phyloP scores from a whole-genome alignment of 2,797 vertebrate genomes.

The Poeciliopsis paucimaculata region DNA sequence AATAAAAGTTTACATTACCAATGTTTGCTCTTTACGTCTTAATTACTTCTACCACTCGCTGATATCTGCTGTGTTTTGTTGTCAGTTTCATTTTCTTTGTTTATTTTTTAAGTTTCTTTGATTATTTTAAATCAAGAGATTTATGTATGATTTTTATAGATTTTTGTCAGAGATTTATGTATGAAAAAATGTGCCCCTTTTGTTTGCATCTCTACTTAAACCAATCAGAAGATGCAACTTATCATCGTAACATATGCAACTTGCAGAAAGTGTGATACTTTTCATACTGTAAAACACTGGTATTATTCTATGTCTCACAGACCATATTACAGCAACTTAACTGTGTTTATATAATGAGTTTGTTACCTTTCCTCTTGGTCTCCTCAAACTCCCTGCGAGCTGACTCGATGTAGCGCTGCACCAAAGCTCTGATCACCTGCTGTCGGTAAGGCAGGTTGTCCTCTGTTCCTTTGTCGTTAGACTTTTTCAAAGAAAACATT shows the following conservation, averaged over 20 bases:
- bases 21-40: not conserved
- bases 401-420: constrained; percentile 90
- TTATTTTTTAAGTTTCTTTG: not conserved
- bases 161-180: not conserved
- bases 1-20: not conserved
- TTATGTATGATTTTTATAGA: not conserved
- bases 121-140: not conserved
- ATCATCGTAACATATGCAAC: too few relatives aligned
- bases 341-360: not conserved
- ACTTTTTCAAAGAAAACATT: constrained; percentile 40
- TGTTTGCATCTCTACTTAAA: not conserved
- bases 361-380: constrained; percentile 86
- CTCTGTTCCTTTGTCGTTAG: constrained; percentile 35
- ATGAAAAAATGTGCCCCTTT: not conserved
- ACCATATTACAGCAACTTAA: not conserved
- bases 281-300: not conserved
- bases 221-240: not conserved
- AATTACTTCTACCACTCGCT: not conserved
- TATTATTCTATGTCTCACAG: not conserved
- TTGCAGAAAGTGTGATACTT: not conserved
- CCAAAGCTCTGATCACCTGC: constrained; percentile 87
- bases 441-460: constrained; percentile 81
- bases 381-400: constrained; percentile 89
- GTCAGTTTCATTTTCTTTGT: not conserved
- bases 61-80: not conserved